Conservation (phyloP, 2,113 vertebrate genomes). For the Physeter macrocephalus region DNA sequence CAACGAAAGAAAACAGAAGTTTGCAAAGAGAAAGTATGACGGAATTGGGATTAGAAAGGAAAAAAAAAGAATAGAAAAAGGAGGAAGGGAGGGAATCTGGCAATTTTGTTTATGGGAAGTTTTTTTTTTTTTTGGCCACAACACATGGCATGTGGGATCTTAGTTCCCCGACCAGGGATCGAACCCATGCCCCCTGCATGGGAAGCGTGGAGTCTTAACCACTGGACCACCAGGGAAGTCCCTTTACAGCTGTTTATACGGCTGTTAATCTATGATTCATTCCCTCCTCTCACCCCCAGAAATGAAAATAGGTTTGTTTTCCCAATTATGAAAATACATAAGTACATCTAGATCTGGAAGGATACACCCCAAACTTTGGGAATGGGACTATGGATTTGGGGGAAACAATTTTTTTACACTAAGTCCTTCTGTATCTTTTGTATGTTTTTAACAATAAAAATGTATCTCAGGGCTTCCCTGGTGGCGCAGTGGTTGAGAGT, state of each 20-base stretch:
- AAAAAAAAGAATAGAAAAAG: not conserved
- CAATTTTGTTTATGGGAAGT: no score
- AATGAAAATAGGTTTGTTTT: not conserved
- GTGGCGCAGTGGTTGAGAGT: no score
- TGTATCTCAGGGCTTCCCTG: not conserved
- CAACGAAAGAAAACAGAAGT: not conserved
- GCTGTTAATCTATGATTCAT: not conserved
- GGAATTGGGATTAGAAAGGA: no score
- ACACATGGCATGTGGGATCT: no score
- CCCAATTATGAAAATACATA: not conserved
- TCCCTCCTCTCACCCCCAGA: rapidly evolving
- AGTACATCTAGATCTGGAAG: not conserved
- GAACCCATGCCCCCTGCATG: no score
- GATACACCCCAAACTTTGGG: not conserved
- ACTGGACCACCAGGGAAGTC: no score
- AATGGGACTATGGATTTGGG: not conserved
- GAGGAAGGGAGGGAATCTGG: no score
- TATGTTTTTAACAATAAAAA: not conserved
- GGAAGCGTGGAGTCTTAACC: no score
- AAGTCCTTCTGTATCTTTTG: not conserved
- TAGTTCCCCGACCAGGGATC: no score
- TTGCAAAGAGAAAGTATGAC: not conserved
- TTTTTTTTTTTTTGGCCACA: no score
- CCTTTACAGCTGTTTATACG: not conserved
- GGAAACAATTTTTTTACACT: not conserved